A percentile compares a stretch with the other conserved stretches of the same genome.
Evolutionary conservation across 1,140 invertebrate genomes (phyloP).

Genomic region (Cydia fagiglandana): DNA sequence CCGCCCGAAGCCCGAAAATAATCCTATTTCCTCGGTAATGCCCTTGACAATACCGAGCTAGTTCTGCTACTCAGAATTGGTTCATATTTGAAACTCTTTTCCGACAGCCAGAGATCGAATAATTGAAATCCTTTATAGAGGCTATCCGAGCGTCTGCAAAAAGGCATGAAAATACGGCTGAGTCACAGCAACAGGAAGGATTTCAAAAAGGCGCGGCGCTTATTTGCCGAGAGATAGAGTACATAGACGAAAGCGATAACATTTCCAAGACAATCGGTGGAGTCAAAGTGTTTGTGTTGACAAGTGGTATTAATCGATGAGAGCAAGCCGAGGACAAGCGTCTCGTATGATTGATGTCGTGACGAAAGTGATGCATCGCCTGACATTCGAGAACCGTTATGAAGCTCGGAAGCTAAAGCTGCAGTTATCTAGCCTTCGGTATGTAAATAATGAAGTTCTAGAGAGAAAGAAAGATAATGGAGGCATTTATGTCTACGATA

Average conservation of each 20-base stretch:
- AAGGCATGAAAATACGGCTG: neutral
- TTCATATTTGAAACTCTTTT: constrained; percentile 29
- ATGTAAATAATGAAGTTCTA: neutral
- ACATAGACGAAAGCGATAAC: constrained; percentile 24
- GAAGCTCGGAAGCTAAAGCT: constrained; percentile 6
- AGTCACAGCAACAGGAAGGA: constrained; percentile 18
- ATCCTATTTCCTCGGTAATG: constrained; percentile 63
- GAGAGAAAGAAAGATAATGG: too few species aligned
- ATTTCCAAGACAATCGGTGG: constrained; percentile 22
- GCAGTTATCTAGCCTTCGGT: neutral
- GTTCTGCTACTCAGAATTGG: constrained; percentile 24
- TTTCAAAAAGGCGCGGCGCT: constrained; percentile 17
- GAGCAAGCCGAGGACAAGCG: constrained; percentile 30
- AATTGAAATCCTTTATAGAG: neutral
- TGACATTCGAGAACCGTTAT: constrained; percentile 30
- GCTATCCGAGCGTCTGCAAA: neutral
- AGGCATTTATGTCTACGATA: too few species aligned
- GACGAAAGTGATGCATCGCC: constrained; percentile 39
- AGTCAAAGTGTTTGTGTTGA: constrained; percentile 27
- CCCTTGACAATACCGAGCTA: constrained; percentile 40
- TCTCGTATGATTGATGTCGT: constrained; percentile 36
- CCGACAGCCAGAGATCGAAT: constrained; percentile 1
- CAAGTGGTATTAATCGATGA: constrained; percentile 35
- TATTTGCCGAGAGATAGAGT: constrained; percentile 28
- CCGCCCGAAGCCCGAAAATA: constrained; percentile 68